Percentiles rank a stretch among this genome's conserved stretches.
Conservation (phyloP, 2,113 vertebrate genomes). For the Procapra przewalskii region DNA sequence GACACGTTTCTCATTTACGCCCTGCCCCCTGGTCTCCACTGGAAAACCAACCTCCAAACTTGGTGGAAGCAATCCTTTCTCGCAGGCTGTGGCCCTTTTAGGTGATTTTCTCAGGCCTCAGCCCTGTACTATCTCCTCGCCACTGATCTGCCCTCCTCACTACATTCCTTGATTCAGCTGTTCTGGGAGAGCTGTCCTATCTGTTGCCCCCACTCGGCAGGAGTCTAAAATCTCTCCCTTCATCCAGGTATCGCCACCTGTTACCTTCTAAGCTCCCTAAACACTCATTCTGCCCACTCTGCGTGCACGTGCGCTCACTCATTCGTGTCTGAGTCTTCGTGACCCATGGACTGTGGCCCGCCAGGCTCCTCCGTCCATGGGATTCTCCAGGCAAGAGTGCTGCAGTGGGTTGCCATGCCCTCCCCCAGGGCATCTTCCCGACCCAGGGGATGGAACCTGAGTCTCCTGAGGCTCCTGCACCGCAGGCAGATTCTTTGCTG, state of each 20-base stretch:
- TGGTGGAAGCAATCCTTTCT: not conserved
- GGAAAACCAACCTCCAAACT: not conserved
- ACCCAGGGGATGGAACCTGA: not conserved
- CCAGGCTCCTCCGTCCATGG: not conserved
- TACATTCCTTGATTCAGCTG: not conserved
- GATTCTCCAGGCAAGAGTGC: not conserved
- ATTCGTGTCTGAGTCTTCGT: not conserved
- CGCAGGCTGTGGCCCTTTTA: not conserved
- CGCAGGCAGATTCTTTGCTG: not conserved
- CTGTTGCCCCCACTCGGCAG: not conserved
- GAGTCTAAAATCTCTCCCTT: not conserved
- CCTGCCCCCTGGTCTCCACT: not conserved
- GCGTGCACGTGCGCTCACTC: rapidly evolving
- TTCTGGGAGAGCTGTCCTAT: not conserved
- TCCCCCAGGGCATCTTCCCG: not conserved
- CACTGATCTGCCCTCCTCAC: not conserved
- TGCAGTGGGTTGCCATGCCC: not conserved
- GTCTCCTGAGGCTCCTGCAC: not conserved
- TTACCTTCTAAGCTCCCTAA: not conserved
- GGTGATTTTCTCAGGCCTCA: not conserved
- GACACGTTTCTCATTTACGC: not conserved
- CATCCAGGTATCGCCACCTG: not conserved
- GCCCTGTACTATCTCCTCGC: not conserved
- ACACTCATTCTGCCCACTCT: not conserved
- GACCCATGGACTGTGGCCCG: not conserved